Evolutionary conservation across 2,888 invertebrate genomes (phyloP), one percentile per base, ranked within the genome.

Genomic region (Hofmannophila pseudospretella): DNA sequence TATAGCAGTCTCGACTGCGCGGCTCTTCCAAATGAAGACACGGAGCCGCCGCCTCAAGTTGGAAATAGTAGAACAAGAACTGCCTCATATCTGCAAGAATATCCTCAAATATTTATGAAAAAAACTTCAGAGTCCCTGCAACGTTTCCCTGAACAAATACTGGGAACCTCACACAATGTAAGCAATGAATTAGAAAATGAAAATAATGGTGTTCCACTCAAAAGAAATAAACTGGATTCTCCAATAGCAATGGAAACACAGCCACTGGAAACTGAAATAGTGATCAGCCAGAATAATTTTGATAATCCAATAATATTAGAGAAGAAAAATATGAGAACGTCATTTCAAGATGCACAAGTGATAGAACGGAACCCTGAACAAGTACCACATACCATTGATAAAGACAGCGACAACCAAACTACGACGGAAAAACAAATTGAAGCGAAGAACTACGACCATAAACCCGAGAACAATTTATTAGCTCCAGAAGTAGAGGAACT

Each of bases 71-170:
- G 54, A 50, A 65, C 57, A 14, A 68, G 52, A 30, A 66, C 60
- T 14, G 71, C 79, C n/a, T 73, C 76, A 3, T 85, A 82, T 40
- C 48, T 85, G 28, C 64, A 66, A 20, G 73, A 85, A 34, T 84
- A 81, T 53, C 84, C 84, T 9, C 68, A 82, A 49, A 81, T 84
- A 58, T 85, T 85, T 51, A 74, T 68, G 65, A 82, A 74, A 49
- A 79, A 64, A 33, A 42, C 58, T 7, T 47, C 66, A 1, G 74
- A 74, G 14, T 36, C 58, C 37, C 42, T 47, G 27, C 38, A 52
- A 20, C 50, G 55, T 28, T 31, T 36, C 25, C 1, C 19, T 32
- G 33, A 34, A 16, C 29, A 38, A 14, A 31, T 25, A 19, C 10
- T 36, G 28, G 44, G 42, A 26, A 35, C 43, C 20, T 44, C 34